Evolutionary conservation across 2,888 invertebrate genomes (phyloP).

Genomic region (Pterostichus madidus): DNA sequence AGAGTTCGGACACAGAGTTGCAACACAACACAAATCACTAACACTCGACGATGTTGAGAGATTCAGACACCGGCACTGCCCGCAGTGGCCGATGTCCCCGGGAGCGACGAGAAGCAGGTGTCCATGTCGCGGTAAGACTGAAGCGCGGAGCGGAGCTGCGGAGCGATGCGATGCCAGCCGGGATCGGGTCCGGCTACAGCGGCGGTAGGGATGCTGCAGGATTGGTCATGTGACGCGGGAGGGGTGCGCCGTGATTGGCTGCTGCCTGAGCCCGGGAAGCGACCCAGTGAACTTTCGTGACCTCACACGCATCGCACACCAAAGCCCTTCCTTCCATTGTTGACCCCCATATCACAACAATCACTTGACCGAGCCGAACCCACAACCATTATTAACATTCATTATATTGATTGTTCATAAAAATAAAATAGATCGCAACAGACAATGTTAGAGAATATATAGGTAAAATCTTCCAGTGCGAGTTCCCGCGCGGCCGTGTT

Average conservation of each 20-base stretch:
- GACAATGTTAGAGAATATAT: no score
- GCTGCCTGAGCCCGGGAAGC: conserved; percentile 76
- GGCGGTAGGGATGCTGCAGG: conserved; percentile 75
- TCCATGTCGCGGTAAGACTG: conserved; percentile 39
- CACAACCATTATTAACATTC: neutral
- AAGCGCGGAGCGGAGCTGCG: conserved; percentile 12
- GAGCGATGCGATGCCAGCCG: conserved; percentile 7
- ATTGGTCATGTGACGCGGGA: conserved; percentile 73
- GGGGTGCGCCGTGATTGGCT: conserved; percentile 71
- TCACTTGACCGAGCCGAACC: conserved; percentile 12
- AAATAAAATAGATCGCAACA: no score
- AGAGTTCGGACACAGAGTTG: neutral
- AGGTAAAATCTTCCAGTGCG: neutral
- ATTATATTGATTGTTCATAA: no score
- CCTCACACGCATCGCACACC: conserved; percentile 70
- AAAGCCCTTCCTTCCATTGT: conserved; percentile 40
- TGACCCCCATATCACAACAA: conserved; percentile 25
- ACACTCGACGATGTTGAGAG: conserved; percentile 37
- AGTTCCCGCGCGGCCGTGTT: conserved; percentile 39
- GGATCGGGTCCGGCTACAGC: conserved; percentile 33
- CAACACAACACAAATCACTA: conserved; percentile 13
- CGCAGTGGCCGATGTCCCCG: conserved; percentile 41
- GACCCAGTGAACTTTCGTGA: conserved; percentile 77
- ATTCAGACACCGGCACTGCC: conserved; percentile 46
- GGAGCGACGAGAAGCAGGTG: neutral